Conservation (phyloP, 2,888 invertebrate species). For the Tachina grossa region DNA sequence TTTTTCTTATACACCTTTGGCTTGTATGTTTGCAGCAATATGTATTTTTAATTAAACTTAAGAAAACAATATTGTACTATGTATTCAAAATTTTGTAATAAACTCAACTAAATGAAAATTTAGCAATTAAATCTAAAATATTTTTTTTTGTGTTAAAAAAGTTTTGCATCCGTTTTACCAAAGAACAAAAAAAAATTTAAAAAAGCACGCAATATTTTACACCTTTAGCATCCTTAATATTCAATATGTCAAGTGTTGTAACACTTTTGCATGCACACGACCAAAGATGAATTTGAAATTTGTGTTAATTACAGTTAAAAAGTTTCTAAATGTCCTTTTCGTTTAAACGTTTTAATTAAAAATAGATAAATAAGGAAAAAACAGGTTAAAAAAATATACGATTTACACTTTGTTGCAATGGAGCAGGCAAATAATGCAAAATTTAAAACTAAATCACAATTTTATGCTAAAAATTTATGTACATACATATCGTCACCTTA, state of each 20-base stretch:
- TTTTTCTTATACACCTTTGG: not conserved
- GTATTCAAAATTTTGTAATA: constrained; percentile 8
- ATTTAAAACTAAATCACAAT: not conserved
- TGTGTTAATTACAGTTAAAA: constrained; percentile 46
- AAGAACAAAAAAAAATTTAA: not conserved
- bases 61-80: constrained; percentile 1
- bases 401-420: not conserved
- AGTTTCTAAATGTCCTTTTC: constrained; percentile 22
- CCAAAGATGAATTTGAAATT: constrained; percentile 5
- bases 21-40: constrained; percentile 24
- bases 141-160: not conserved
- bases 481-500: too few species aligned
- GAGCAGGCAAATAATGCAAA: not conserved
- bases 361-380: not conserved
- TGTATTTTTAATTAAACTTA: constrained; percentile 34
- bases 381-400: not conserved
- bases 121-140: not conserved
- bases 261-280: constrained; percentile 29
- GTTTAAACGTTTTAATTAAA: constrained; percentile 22
- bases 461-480: not conserved
- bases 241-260: not conserved
- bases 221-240: not conserved
- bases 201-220: constrained; percentile 14
- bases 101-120: constrained; percentile 10
- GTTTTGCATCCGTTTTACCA: constrained; percentile 17